A percentile compares a stretch with the other conserved stretches of the same genome.
These are phyloP conservation scores for Eilema sororculum DNA, from an alignment of 2,888 invertebrate genomes.

Conservation along the genomic window DNA sequence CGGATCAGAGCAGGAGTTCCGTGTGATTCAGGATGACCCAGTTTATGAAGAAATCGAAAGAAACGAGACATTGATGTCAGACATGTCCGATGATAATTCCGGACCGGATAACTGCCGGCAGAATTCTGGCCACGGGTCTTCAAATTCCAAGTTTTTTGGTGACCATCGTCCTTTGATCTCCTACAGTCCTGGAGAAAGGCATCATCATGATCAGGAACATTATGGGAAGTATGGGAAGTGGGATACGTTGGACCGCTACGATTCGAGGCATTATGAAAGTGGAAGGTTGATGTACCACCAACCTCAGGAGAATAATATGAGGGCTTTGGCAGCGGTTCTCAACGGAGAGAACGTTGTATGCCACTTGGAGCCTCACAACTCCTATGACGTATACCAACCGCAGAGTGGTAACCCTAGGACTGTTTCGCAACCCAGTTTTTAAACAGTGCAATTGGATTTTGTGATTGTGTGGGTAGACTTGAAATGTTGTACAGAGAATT, in stretches of 20 bases:
- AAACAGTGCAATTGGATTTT: slow-evolving; percentile 59
- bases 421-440: slow-evolving; percentile 85
- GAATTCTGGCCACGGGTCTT: slow-evolving; percentile 86
- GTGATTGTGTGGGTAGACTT: slow-evolving; percentile 40
- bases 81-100: slow-evolving; percentile 91
- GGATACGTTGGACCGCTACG: slow-evolving; percentile 85
- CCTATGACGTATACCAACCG: slow-evolving; percentile 82
- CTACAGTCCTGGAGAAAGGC: slow-evolving; percentile 90
- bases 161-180: slow-evolving; percentile 94
- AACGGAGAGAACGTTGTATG: slow-evolving; percentile 95
- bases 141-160: slow-evolving; percentile 91
- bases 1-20: slow-evolving; percentile 86
- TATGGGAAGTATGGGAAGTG: slow-evolving; percentile 84
- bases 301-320: slow-evolving; percentile 86
- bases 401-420: slow-evolving; percentile 81
- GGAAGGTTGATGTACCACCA: slow-evolving; percentile 85
- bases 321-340: slow-evolving; percentile 91
- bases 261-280: slow-evolving; percentile 82
- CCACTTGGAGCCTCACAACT: slow-evolving; percentile 92
- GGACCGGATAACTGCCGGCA: slow-evolving; percentile 90
- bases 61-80: slow-evolving; percentile 91
- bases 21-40: slow-evolving; percentile 90
- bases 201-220: slow-evolving; percentile 81
- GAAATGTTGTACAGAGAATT: slow-evolving; percentile 73
- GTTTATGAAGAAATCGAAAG: slow-evolving; percentile 94